Percentiles rank a stretch among this genome's conserved stretches.
These are phyloP conservation scores for Teinopalpus imperialis DNA, from an alignment of 2,888 invertebrate genomes.

Conservation along the genomic window DNA sequence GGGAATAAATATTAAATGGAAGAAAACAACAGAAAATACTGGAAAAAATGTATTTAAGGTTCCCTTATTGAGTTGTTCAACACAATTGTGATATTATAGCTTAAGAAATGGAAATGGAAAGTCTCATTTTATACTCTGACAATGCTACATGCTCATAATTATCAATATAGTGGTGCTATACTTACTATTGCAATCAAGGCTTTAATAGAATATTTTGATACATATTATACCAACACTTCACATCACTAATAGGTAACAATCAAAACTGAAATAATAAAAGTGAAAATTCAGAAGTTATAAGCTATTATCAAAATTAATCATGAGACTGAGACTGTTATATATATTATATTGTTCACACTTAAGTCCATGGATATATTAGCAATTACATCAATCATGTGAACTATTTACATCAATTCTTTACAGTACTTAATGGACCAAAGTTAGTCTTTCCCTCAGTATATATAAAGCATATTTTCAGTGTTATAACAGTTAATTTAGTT, in stretches of 20 bases:
- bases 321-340: background rate
- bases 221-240: too few species aligned
- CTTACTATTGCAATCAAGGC: background rate
- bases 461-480: background rate
- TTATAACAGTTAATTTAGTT: constrained; percentile 5
- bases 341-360: constrained; percentile 9
- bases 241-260: too few species aligned
- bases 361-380: constrained; percentile 3
- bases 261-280: background rate
- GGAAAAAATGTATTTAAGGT: constrained; percentile 23
- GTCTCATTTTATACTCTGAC: constrained; percentile 1
- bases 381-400: constrained; percentile 6
- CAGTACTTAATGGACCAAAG: constrained; percentile 1
- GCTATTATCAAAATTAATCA: background rate
- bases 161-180: constrained; percentile 1
- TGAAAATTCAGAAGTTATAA: background rate
- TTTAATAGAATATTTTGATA: too few species aligned
- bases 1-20: background rate
- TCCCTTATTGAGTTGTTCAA: constrained; percentile 18
- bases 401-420: constrained; percentile 15
- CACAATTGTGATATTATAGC: constrained; percentile 8
- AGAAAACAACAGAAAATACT: constrained; percentile 13
- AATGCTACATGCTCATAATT: too few species aligned
- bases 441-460: background rate
- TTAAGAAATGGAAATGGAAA: constrained; percentile 2